Evolutionary conservation across 2,888 invertebrate genomes (phyloP).

Genomic region (Drosophila hamatofila): DNA sequence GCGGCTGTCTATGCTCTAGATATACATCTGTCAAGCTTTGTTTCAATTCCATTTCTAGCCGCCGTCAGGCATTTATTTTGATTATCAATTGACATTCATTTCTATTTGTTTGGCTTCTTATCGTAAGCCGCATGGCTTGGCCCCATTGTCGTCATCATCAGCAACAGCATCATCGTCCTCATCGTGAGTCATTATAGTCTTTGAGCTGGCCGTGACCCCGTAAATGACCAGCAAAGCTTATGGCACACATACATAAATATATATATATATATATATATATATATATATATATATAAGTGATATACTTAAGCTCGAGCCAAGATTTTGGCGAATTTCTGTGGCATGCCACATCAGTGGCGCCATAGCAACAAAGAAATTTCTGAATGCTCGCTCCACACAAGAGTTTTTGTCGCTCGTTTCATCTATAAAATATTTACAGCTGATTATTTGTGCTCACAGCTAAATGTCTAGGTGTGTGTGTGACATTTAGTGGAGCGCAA

Average conservation of each 20-base stretch:
- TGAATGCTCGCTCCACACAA: conserved; percentile 30
- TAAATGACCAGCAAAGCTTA: conserved; percentile 63
- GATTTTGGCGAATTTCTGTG: conserved; percentile 42
- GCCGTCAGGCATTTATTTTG: conserved; percentile 83
- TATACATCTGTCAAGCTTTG: conserved; percentile 12
- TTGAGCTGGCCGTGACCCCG: conserved; percentile 28
- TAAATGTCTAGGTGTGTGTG: conserved; percentile 36
- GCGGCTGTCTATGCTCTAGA: not conserved
- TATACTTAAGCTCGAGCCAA: conserved; percentile 42
- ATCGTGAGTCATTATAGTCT: conserved; percentile 4
- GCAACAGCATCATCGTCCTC: conserved; percentile 18
- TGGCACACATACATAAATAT: conserved; percentile 1
- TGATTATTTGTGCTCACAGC: conserved; percentile 68
- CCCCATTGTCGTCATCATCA: conserved; percentile 24
- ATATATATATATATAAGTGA: conserved; percentile 10
- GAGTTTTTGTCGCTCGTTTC: conserved; percentile 55
- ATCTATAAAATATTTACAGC: conserved; percentile 70
- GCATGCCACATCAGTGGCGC: conserved; percentile 49
- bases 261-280: conserved; percentile 8
- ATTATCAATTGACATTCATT: conserved; percentile 85
- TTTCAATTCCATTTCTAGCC: conserved; percentile 11
- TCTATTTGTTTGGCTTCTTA: conserved; percentile 82
- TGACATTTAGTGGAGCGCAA: conserved; percentile 48
- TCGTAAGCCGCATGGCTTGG: conserved; percentile 64
- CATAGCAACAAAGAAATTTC: conserved; percentile 41